These are phyloP conservation scores for Urosaurus nigricauda DNA, from an alignment of 2,797 vertebrate species.

Conservation along the genomic window DNA sequence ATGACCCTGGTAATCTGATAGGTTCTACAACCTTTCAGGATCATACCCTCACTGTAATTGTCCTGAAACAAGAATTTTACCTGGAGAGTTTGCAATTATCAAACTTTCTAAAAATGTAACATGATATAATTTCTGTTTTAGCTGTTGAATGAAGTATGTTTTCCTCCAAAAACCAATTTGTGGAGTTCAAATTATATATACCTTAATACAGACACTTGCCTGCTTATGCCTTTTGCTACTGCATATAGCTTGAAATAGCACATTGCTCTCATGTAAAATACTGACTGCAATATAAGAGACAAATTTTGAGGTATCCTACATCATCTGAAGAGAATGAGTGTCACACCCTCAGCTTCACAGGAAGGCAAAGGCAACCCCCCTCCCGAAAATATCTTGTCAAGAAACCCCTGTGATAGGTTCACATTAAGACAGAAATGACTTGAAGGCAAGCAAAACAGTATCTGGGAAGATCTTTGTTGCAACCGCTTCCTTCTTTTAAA, in stretches of 20 bases:
- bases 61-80: constrained; percentile 8
- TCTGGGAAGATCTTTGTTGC: background rate
- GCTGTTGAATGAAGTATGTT: background rate
- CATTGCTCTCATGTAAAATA: constrained; percentile 34
- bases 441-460: background rate
- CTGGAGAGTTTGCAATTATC: background rate
- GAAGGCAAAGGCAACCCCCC: too few species aligned
- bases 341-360: too few species aligned
- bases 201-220: background rate
- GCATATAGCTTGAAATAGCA: background rate
- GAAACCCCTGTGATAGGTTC: too few species aligned
- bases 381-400: too few species aligned
- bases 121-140: background rate
- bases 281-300: background rate
- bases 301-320: background rate
- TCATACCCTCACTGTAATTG: constrained; percentile 6
- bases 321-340: background rate
- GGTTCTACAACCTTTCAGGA: background rate
- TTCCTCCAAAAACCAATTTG: background rate
- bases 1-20: background rate
- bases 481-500: background rate
- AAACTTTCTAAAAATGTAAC: background rate
- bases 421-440: too few species aligned
- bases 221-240: background rate
- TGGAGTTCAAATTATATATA: constrained; percentile 18